Percentiles rank a stretch among this genome's conserved stretches.
These are phyloP conservation scores for Coluber constrictor DNA, from an alignment of 2,797 vertebrate genomes.

Conservation along the genomic window DNA sequence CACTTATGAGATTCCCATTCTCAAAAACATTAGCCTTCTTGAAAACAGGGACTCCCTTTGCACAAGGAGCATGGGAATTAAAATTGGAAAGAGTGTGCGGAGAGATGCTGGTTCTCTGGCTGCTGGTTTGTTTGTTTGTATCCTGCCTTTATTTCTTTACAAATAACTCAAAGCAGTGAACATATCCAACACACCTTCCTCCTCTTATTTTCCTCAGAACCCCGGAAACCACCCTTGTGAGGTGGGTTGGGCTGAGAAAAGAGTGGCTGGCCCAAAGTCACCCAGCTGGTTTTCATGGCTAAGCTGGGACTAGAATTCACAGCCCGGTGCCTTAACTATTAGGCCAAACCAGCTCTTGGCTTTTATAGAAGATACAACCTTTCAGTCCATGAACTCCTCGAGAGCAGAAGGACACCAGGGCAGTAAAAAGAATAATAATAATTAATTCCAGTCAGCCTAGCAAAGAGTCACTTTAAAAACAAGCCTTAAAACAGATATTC, in stretches of 20 bases:
- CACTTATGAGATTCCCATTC: neutral
- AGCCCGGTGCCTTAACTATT: neutral
- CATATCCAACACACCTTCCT: neutral
- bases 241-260: neutral
- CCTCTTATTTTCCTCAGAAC: neutral
- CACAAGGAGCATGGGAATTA: neutral
- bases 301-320: neutral
- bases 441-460: neutral
- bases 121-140: neutral
- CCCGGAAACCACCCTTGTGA: neutral
- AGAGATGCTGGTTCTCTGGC: neutral
- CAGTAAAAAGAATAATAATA: neutral
- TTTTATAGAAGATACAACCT: neutral
- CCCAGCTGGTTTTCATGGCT: neutral
- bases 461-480: neutral
- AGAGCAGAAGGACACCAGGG: neutral
- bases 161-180: neutral
- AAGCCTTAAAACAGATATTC: neutral
- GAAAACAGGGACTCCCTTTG: neutral
- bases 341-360: neutral
- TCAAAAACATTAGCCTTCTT: neutral
- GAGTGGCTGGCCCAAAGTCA: neutral
- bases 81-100: neutral
- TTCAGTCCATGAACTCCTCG: neutral
- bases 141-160: neutral